phyloP scores from a whole-genome alignment of 2,888 invertebrate genomes.

The Sialis lutaria region DNA sequence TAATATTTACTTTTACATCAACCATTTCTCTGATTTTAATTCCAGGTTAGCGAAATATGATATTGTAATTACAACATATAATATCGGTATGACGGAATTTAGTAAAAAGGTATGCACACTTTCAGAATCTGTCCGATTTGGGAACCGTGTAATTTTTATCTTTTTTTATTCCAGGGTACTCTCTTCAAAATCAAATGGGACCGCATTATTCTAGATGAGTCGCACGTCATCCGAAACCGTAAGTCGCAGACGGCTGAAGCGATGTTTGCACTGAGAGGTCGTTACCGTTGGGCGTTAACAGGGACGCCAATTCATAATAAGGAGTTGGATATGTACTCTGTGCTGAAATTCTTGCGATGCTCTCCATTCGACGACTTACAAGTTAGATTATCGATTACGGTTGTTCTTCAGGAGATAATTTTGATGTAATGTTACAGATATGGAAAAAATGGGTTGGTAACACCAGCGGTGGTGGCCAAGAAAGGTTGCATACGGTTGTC shows the following conservation, averaged over 20 bases:
- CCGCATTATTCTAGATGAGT: conserved; percentile 83
- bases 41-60: conserved; percentile 46
- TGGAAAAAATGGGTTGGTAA: conserved; percentile 91
- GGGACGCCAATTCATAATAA: conserved; percentile 95
- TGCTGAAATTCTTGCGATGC: conserved; percentile 69
- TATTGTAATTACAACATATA: conserved; percentile 81
- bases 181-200: conserved; percentile 62
- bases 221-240: conserved; percentile 78
- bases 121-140: neutral
- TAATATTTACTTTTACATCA: no score
- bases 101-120: conserved; percentile 25
- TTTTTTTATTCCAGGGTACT: conserved; percentile 24
- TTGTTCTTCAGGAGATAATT: neutral
- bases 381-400: conserved; percentile 21
- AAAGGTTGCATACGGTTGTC: conserved; percentile 69
- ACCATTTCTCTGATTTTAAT: conserved; percentile 2
- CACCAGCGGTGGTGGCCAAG: conserved; percentile 57
- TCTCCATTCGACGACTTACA: conserved; percentile 75
- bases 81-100: conserved; percentile 45
- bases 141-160: neutral
- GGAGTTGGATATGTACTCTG: conserved; percentile 62
- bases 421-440: conserved; percentile 28
- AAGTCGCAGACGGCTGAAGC: conserved; percentile 59
- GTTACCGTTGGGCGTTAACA: conserved; percentile 68
- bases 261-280: conserved; percentile 43